A percentile compares a stretch with the other conserved stretches of the same genome.
Evolutionary conservation across 30 jellyfish, hydroid and myxozoan genomes (phyloP).

Genomic region (Nemopilema nomurai): DNA sequence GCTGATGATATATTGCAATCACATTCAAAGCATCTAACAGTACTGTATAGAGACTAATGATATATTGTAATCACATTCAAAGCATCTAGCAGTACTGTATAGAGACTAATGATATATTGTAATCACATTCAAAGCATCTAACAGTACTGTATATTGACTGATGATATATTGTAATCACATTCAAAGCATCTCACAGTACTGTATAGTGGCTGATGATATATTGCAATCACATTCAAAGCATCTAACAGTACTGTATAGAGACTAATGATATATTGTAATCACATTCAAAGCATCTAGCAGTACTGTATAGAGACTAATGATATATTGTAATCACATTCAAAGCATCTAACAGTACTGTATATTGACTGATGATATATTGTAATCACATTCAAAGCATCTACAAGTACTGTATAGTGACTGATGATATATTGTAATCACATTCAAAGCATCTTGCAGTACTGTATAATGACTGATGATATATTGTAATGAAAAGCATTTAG

Average conservation of each 20-base stretch:
- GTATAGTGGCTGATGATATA: neutral
- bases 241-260: neutral
- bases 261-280: neutral
- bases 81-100: neutral
- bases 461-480: neutral
- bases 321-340: no score
- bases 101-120: neutral
- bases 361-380: neutral
- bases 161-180: neutral
- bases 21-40: neutral
- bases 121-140: neutral
- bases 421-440: no score
- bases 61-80: no score
- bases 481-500: neutral
- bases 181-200: slow-evolving; percentile 2
- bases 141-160: neutral
- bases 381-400: neutral
- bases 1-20: no score
- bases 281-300: neutral
- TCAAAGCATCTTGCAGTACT: neutral
- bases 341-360: neutral
- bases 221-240: neutral
- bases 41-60: neutral
- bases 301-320: neutral
- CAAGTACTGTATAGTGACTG: neutral